Base-by-base conservation (phyloP, 1,140 invertebrate species). In the Hirudo medicinalis region DNA sequence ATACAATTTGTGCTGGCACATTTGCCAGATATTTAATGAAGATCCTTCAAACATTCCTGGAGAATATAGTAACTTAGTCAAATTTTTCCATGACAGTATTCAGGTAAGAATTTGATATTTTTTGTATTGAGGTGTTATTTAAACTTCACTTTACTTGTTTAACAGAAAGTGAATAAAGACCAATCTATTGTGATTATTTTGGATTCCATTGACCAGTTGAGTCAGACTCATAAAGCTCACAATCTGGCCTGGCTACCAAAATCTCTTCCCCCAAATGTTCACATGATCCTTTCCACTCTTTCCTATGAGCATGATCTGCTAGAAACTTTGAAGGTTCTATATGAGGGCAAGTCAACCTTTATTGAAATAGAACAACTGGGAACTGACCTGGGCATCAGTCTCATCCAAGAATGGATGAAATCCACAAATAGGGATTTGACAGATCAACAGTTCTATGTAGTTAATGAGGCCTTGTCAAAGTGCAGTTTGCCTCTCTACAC, bases 1-100 rank as follows among this genome's bases (percentile, higher is more conserved):
- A 11, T 92, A 92, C 75, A 94, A 91, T 54, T 91, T 96, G 74
- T 95, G 92, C 82, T 91, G 95, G 72, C 72, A 73, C 29, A 73
- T 73, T 32, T 55, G 49, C 49, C 29, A 54, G 15, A 15, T 73
- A 25, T 54, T 25, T 27, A 54, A 60, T 71, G 54, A 29, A 60
- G 70, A 71, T 60, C 40, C 54, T 20, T 71, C 54, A 54, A 54
- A 27, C 54, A 71, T 57, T 22, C 70, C 54, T 71, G 70, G 70
- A 20, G 57, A 57, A 29, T 71, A 60, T 40, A 27, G 25, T 32
- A 54, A 43, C 20, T 19, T 71, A 27, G 70, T 71, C 27, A 54
- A 27, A 66, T 57, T 15, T 55, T 73, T 73, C 54, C 55, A 72
- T 19, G 57, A 72, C 5, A 53, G 57, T 29, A 29, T 73, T 22